Base-by-base conservation (phyloP, 1,140 invertebrate genomes). In the Drosophila paulistorum region DNA sequence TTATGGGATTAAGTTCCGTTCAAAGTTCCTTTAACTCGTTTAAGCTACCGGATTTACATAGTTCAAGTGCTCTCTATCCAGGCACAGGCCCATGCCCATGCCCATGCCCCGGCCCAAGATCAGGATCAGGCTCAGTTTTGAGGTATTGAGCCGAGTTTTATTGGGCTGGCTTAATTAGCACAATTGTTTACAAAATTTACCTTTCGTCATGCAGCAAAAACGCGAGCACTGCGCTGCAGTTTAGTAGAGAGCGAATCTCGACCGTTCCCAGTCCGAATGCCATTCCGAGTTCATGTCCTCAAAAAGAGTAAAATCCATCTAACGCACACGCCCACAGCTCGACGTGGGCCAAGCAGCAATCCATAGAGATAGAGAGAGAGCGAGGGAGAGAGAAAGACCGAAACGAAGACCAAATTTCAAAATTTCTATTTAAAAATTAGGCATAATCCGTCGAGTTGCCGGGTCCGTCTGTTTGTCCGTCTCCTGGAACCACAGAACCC, bases 141-240 rank as follows among this genome's bases (percentile, higher is more conserved):
- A 51, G 45, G 45, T 23, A 51, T 51, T 83, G 83, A 86, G 79
- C 79, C 83, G 76, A 74, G 72, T 80, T 85, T 86, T 90, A 90
- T 90, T 84, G 83, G 87, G 80, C 79, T 81, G 87, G 87, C 87
- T 90, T 90, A 90, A 90, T 90, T 90, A 90, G 80, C 76, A 87
- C 87, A 90, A 90, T 90, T 90, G 87, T 90, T 90, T 90, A 90
- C 87, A 90, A 90, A 90, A 84, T 90, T 90, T 90, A 81, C 87
- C 87, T 90, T 90, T 86, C 79, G 84, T 89, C 84, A 89, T 89
- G 84, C 84, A 61, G 65, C 14, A 48, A 13, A 51, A 62, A 20
- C 41, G 59, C 42, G 45, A n/a, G 9, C 14, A n/a, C 33, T 35
- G 33, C 41, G 41, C 30, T 30, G 5, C 30, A 30, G 30, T 30